Evolutionary conservation across 2,113 vertebrate species (phyloP), one percentile per base, ranked within the genome.

Genomic region (Guaruba guarouba): DNA sequence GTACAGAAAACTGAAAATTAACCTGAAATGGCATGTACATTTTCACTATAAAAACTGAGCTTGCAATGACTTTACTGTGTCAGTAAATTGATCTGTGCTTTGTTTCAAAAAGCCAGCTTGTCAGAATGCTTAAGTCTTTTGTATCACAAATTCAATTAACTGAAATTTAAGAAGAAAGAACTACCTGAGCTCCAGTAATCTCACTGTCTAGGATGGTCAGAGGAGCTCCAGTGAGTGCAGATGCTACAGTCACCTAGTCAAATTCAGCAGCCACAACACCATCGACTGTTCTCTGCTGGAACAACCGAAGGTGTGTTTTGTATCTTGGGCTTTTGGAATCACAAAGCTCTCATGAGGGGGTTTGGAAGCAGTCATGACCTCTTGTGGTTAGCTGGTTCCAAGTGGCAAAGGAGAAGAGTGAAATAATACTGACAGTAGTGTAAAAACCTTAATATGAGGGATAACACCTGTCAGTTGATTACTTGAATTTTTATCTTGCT

Each of bases 121-220:
- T 41, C 33, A 41, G 41, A 81, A 55, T 5, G 2, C 64, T 73
- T 13, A 0, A 17, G 9, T 44, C 44, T 44, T n/a, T 68, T 20
- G 35, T 73, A 29, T 12, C 14, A 35, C 51, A 54, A 6, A 57
- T 3, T 17, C 18, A 66, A 67, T 74, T 33, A 18, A 15, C 19
- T 77, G 78, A 54, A 71, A 85, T 35, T n/a, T 37, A 43, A 80
- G 66, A 35, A 64, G 75, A 82, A 84, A 14, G 8, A 77, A 54
- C 25, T 94, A 97, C 97, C 97, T 97, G 97, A 82, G 98, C 96
- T 59, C 98, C 97, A 52, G 91, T 95, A 46, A 97, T 90, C 69
- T 97, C 96, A 46, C 96, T 96, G 75, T 92, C 96, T 69, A 85
- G 93, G 79, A 96, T 59, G 49, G 96, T 95, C 90, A 97, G 70